These are phyloP conservation scores for Xestia c-nigrum DNA, from an alignment of 2,888 invertebrate genomes.

Conservation along the genomic window DNA sequence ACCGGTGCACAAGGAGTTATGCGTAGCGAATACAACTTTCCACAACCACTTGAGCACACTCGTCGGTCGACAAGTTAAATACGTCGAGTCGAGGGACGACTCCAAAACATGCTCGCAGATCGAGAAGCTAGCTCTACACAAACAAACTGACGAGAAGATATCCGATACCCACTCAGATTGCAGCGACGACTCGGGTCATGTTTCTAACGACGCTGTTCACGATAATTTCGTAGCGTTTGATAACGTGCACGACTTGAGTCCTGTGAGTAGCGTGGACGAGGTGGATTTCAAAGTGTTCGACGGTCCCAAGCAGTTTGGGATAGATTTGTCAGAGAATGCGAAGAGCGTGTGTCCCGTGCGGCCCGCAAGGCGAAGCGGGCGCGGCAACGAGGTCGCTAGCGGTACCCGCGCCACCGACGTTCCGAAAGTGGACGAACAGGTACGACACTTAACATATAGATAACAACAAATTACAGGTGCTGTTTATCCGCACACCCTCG, in stretches of 20 bases:
- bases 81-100: conserved; percentile 85
- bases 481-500: conserved; percentile 74
- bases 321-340: conserved; percentile 83
- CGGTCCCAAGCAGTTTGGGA: conserved; percentile 84
- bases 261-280: conserved; percentile 78
- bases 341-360: conserved; percentile 87
- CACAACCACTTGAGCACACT: conserved; percentile 89
- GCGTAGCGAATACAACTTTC: conserved; percentile 87
- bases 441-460: conserved; percentile 89
- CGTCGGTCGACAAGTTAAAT: conserved; percentile 88
- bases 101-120: conserved; percentile 83
- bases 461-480: conserved; percentile 87
- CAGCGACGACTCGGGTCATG: conserved; percentile 95
- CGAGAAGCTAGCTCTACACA: conserved; percentile 82
- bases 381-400: conserved; percentile 90
- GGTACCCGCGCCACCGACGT: conserved; percentile 87
- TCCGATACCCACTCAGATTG: conserved; percentile 92
- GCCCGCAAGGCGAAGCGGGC: conserved; percentile 85
- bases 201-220: conserved; percentile 95
- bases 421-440: conserved; percentile 90
- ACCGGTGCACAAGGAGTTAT: conserved; percentile 86
- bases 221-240: conserved; percentile 90
- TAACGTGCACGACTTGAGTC: conserved; percentile 79
- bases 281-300: conserved; percentile 85
- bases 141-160: conserved; percentile 87